These are phyloP conservation scores for Leptinotarsa rubiginosa DNA, from an alignment of 2,888 invertebrate genomes.

Conservation along the genomic window DNA sequence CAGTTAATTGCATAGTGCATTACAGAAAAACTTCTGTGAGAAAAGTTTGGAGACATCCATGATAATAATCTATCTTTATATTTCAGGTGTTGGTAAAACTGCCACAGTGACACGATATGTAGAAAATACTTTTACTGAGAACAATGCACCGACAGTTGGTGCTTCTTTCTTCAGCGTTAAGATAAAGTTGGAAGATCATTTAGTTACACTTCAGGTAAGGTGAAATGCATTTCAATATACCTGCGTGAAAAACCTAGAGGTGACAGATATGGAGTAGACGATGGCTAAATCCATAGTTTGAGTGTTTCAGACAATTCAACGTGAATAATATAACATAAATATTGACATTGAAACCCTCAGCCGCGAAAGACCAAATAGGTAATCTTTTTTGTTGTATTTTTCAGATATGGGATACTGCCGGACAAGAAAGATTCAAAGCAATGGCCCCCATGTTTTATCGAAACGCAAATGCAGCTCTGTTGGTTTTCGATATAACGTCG, in stretches of 20 bases:
- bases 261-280: background rate
- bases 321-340: background rate
- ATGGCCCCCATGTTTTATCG: constrained; percentile 97
- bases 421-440: constrained; percentile 87
- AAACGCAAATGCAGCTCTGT: constrained; percentile 88
- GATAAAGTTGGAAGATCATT: constrained; percentile 77
- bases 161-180: constrained; percentile 92
- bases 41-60: background rate
- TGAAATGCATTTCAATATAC: constrained; percentile 21
- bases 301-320: background rate
- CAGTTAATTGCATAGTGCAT: no score
- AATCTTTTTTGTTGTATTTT: background rate
- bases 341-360: background rate
- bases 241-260: background rate
- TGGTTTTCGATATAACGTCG: constrained; percentile 88
- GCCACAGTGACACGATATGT: constrained; percentile 86
- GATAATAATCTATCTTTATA: background rate
- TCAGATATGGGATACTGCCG: constrained; percentile 91
- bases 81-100: constrained; percentile 89
- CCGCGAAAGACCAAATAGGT: no score
- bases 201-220: constrained; percentile 81
- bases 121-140: constrained; percentile 80
- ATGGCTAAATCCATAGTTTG: background rate
- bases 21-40: no score
- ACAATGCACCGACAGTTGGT: constrained; percentile 86